Conservation (phyloP, 2,888 invertebrate species). For the Meta bourneti region DNA sequence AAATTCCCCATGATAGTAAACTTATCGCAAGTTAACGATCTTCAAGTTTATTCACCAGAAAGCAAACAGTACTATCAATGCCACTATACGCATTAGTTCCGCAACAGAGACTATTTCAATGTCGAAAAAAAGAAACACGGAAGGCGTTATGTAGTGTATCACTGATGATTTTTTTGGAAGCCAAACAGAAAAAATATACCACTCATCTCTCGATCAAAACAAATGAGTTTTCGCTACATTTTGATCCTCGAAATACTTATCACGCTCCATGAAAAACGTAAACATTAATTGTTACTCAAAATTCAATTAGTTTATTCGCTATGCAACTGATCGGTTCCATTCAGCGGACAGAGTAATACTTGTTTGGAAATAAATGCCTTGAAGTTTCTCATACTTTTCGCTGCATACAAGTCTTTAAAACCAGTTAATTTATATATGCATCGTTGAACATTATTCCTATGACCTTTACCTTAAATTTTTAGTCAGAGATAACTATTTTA, state of each 20-base stretch:
- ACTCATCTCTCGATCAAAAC: neutral
- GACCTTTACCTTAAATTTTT: no score
- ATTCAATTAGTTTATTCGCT: no score
- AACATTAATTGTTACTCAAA: neutral
- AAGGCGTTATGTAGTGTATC: neutral
- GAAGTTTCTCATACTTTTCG: no score
- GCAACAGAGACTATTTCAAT: constrained; percentile 4
- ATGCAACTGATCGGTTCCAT: no score
- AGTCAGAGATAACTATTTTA: no score
- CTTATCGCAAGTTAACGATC: neutral
- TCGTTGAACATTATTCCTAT: no score
- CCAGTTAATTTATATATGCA: no score
- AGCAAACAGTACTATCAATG: constrained; percentile 8
- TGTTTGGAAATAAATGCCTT: no score
- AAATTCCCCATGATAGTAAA: no score
- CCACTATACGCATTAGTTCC: constrained; percentile 23
- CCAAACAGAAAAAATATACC: neutral
- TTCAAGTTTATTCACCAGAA: constrained; percentile 46
- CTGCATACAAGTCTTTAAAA: no score
- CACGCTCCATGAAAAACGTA: neutral
- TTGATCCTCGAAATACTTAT: neutral
- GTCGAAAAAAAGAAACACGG: neutral
- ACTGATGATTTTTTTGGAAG: neutral
- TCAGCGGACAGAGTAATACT: no score
- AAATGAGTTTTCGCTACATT: neutral